Evolutionary conservation across 1,140 invertebrate species (phyloP).

Genomic region (Physella acuta): DNA sequence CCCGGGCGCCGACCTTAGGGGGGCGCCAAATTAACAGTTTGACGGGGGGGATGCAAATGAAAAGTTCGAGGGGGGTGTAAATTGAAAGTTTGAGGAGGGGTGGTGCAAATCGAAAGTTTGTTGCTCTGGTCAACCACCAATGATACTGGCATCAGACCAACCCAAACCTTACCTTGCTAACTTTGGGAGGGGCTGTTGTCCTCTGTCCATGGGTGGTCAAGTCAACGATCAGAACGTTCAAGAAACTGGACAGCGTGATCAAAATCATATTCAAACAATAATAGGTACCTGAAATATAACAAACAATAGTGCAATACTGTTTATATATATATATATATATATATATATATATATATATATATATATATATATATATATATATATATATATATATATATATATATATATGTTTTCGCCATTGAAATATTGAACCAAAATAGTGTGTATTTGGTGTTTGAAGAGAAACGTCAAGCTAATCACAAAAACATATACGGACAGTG

Average conservation of each 20-base stretch:
- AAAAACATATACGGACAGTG: neutral
- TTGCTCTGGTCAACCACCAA: too few species aligned
- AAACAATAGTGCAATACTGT: neutral
- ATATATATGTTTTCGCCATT: neutral
- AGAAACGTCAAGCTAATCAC: neutral
- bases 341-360: too few species aligned
- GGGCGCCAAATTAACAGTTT: too few species aligned
- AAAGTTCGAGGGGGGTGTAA: too few species aligned
- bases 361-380: slow-evolving; percentile 15
- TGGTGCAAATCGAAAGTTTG: too few species aligned
- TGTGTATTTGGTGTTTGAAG: neutral
- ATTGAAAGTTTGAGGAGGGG: too few species aligned
- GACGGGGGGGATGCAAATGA: too few species aligned
- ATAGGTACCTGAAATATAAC: slow-evolving; percentile 47
- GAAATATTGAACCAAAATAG: neutral
- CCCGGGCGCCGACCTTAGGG: too few species aligned
- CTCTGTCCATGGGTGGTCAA: slow-evolving; percentile 47
- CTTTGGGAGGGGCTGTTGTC: slow-evolving; percentile 30
- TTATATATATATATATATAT: too few species aligned
- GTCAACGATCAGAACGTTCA: slow-evolving; percentile 54
- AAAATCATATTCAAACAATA: slow-evolving; percentile 58
- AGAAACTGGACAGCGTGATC: slow-evolving; percentile 55
- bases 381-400: slow-evolving; percentile 18
- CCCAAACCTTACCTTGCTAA: neutral
- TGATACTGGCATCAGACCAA: too few species aligned